A percentile compares a stretch with the other conserved stretches of the same genome.
Evolutionary conservation across 2,888 invertebrate genomes (phyloP).

Genomic region (Ypsolopha sequella): DNA sequence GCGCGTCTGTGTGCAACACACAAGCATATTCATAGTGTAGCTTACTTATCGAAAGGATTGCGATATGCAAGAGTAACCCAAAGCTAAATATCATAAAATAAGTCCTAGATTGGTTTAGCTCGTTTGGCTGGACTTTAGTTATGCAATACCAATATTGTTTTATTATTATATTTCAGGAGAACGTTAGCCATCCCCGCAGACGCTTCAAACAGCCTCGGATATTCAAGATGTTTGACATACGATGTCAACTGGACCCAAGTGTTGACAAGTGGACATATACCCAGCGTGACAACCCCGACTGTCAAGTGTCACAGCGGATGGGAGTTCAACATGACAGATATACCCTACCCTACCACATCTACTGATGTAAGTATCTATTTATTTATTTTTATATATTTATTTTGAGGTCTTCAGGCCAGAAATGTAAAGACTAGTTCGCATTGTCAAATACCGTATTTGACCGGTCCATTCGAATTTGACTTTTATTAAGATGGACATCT

Average conservation of each 20-base stretch:
- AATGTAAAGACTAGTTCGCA: no score
- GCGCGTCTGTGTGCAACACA: neutral
- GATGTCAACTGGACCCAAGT: slow-evolving; percentile 3
- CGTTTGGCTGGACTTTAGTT: neutral
- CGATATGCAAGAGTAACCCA: neutral
- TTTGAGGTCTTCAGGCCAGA: no score
- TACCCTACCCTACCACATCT: slow-evolving; percentile 3
- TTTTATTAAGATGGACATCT: no score
- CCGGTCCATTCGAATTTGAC: no score
- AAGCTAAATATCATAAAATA: no score
- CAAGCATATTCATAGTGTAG: neutral
- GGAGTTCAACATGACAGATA: slow-evolving; percentile 2
- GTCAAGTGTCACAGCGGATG: slow-evolving; percentile 2
- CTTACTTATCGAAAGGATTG: neutral
- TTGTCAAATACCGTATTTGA: no score
- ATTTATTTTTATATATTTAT: no score
- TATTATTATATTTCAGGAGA: neutral
- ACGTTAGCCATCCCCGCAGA: neutral
- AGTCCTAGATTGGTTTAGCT: no score
- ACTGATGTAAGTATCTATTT: slow-evolving; percentile 1
- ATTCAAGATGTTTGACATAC: neutral
- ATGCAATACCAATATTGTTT: neutral
- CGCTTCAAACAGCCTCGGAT: neutral
- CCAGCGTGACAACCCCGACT: neutral
- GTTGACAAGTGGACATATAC: neutral